Evolutionary conservation across 2,888 invertebrate genomes (phyloP).

Genomic region (Lasius platythorax): DNA sequence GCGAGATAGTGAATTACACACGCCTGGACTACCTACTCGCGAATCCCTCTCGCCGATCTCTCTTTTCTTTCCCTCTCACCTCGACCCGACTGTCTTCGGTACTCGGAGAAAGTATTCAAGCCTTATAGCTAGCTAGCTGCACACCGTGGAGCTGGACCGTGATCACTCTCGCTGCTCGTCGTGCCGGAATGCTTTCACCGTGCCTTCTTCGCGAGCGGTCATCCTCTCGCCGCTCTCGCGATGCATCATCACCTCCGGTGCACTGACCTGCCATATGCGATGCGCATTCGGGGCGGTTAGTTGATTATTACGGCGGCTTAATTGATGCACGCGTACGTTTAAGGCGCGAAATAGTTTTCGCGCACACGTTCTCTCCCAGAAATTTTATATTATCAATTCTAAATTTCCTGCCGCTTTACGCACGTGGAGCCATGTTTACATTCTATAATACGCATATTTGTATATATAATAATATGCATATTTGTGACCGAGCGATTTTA

Average conservation of each 20-base stretch:
- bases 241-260: conserved; percentile 54
- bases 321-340: background rate
- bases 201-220: conserved; percentile 54
- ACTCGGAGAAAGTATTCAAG: conserved; percentile 78
- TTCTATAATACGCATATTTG: background rate
- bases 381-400: background rate
- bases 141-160: conserved; percentile 69
- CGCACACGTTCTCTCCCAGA: background rate
- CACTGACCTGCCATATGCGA: conserved; percentile 80
- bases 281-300: conserved; percentile 28
- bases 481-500: background rate
- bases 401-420: background rate
- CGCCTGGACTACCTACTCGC: conserved; percentile 65
- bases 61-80: conserved; percentile 45
- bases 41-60: conserved; percentile 66
- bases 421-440: background rate
- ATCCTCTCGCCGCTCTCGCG: conserved; percentile 62
- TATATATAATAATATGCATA: background rate
- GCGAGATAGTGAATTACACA: conserved; percentile 77
- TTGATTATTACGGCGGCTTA: background rate
- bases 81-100: conserved; percentile 44
- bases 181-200: conserved; percentile 77
- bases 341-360: background rate
- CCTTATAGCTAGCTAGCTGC: conserved; percentile 43
- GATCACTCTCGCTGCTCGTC: conserved; percentile 76